Percentiles rank a stretch among this genome's conserved stretches.
Evolutionary conservation across 2,797 vertebrate species (phyloP).

Genomic region (Lagorchestes hirsutus): DNA sequence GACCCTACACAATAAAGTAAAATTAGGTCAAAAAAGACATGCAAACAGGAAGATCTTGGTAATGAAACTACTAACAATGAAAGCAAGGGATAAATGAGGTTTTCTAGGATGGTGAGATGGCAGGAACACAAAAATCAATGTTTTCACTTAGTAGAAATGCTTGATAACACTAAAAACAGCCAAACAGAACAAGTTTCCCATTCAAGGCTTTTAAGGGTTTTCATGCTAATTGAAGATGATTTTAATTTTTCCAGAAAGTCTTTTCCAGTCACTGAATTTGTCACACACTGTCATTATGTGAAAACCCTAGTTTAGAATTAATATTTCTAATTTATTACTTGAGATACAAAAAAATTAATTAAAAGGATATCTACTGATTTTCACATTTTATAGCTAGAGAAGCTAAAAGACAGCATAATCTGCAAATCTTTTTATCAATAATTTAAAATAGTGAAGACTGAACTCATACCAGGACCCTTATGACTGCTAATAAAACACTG

Average conservation of each 20-base stretch:
- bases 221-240: background rate
- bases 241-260: constrained; percentile 39
- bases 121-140: background rate
- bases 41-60: constrained; percentile 4
- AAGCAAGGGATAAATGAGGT: constrained; percentile 21
- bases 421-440: constrained; percentile 42
- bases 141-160: constrained; percentile 3
- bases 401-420: constrained; percentile 12
- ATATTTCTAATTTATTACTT: constrained; percentile 47
- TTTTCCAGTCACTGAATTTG: constrained; percentile 27
- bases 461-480: background rate
- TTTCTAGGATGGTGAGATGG: background rate
- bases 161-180: constrained; percentile 29
- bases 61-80: constrained; percentile 37
- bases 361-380: constrained; percentile 24
- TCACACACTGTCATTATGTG: constrained; percentile 3
- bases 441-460: constrained; percentile 12
- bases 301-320: constrained; percentile 17
- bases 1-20: constrained; percentile 88
- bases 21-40: constrained; percentile 58
- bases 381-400: constrained; percentile 54
- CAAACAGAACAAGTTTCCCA: constrained; percentile 32
- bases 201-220: constrained; percentile 6
- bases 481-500: constrained; percentile 10
- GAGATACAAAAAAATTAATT: constrained; percentile 47